Conservation (phyloP, 2,888 invertebrate species). For the Lagria hirta region DNA sequence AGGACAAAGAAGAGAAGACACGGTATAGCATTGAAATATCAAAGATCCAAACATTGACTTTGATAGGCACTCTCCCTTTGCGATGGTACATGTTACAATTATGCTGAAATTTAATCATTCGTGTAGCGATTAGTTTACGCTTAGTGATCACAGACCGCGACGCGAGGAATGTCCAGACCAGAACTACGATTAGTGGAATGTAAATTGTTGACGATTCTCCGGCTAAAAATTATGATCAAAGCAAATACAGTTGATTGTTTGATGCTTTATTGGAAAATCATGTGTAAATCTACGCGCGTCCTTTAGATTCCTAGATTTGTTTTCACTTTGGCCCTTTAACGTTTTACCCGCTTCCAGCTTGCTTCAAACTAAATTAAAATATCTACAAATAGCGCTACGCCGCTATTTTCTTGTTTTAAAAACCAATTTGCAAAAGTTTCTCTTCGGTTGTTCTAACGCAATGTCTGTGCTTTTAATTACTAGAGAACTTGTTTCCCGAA, state of each 20-base stretch:
- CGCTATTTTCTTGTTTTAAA: too few relatives aligned
- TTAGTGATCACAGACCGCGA: conserved; percentile 54
- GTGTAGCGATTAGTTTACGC: conserved; percentile 54
- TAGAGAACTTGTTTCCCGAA: too few relatives aligned
- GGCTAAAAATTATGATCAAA: conserved; percentile 44
- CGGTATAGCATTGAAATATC: conserved; percentile 45
- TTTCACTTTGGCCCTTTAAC: conserved; percentile 13
- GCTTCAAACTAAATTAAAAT: conserved; percentile 17
- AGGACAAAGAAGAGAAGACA: conserved; percentile 35
- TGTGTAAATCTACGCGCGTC: conserved; percentile 35
- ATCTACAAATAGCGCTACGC: conserved; percentile 4
- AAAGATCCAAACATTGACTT: conserved; percentile 48
- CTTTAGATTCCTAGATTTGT: conserved; percentile 26
- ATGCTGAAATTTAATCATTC: conserved; percentile 57
- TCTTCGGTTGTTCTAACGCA: too few relatives aligned
- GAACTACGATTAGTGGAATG: conserved; percentile 53
- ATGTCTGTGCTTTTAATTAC: too few relatives aligned
- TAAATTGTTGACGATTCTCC: conserved; percentile 54
- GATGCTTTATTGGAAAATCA: conserved; percentile 45
- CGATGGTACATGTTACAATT: conserved; percentile 52
- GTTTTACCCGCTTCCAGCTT: conserved; percentile 18
- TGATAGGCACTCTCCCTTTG: conserved; percentile 45
- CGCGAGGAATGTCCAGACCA: conserved; percentile 55
- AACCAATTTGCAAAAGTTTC: too few relatives aligned
- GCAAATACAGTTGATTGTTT: conserved; percentile 47